A percentile compares a stretch with the other conserved stretches of the same genome.
Evolutionary conservation across 2,888 invertebrate species (phyloP).

Genomic region (Amphipyra tragopoginis): DNA sequence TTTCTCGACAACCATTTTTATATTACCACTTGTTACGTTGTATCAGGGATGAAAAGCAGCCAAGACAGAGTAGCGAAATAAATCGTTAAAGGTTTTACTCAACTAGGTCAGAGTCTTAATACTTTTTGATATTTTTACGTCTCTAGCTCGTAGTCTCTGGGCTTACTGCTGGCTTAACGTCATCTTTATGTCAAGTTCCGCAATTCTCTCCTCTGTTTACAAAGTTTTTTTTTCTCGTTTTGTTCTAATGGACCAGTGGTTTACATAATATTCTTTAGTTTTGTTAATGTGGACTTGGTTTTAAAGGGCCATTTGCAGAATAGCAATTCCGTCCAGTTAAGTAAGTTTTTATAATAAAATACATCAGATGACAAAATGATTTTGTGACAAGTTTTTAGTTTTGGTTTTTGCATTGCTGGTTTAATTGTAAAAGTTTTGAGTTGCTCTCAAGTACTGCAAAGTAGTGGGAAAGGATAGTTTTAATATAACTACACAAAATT

Average conservation of each 20-base stretch:
- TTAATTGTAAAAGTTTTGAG: neutral
- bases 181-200: constrained; percentile 10
- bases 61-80: constrained; percentile 17
- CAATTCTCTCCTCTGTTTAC: neutral
- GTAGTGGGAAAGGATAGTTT: neutral
- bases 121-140: constrained; percentile 28
- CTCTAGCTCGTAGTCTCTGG: constrained; percentile 13
- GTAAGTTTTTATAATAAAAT: constrained; percentile 21
- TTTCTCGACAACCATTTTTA: constrained; percentile 9
- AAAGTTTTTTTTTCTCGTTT: too few species aligned
- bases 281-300: constrained; percentile 6
- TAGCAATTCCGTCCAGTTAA: neutral
- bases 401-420: neutral
- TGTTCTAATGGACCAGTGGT: too few species aligned
- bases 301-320: neutral
- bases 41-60: constrained; percentile 14
- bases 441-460: neutral
- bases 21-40: constrained; percentile 19
- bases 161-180: constrained; percentile 4
- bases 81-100: constrained; percentile 36
- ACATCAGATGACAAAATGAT: neutral
- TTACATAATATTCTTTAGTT: constrained; percentile 6
- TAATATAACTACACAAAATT: too few species aligned
- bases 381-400: neutral
- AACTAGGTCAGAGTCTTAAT: constrained; percentile 30